Percentiles rank a stretch among this genome's conserved stretches.
phyloP scores from a whole-genome alignment of 2,113 vertebrate genomes.

The Coturnix japonica region DNA sequence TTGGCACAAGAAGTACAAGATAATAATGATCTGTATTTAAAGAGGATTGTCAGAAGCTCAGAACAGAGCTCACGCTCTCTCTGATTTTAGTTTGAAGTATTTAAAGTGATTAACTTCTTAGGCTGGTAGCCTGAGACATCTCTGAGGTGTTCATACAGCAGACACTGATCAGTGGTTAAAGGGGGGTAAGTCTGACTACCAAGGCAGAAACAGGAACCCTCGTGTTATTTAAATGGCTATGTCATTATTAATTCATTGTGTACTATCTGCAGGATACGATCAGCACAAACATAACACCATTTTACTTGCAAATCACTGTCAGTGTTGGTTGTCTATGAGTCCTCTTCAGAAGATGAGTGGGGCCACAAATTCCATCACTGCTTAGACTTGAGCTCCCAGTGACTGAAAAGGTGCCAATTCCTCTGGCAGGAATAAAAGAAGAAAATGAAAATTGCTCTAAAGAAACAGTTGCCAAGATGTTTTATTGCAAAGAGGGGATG shows the following conservation, averaged over 20 bases:
- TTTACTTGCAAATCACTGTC: conserved; percentile 3
- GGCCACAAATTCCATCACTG: neutral
- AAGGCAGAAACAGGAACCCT: neutral
- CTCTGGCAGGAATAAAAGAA: conserved; percentile 29
- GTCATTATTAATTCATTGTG: neutral
- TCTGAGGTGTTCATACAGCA: neutral
- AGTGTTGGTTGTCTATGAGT: neutral
- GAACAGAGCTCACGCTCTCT: neutral
- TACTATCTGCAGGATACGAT: conserved; percentile 19
- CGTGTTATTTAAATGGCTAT: neutral
- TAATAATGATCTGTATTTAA: neutral
- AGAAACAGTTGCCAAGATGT: conserved; percentile 18
- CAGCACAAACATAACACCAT: conserved; percentile 14
- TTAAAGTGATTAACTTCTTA: neutral
- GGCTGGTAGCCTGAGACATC: neutral
- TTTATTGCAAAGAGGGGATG: neutral
- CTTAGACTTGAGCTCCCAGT: neutral
- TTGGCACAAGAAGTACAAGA: neutral
- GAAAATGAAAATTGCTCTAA: conserved; percentile 6
- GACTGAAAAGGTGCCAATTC: neutral
- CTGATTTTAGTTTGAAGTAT: neutral
- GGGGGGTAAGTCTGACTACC: neutral
- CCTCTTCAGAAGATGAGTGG: neutral
- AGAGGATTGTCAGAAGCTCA: neutral
- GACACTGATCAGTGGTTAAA: neutral